These are phyloP conservation scores for Caenorhabditis wallacei DNA, from an alignment of 2,888 invertebrate genomes.

Conservation along the genomic window DNA sequence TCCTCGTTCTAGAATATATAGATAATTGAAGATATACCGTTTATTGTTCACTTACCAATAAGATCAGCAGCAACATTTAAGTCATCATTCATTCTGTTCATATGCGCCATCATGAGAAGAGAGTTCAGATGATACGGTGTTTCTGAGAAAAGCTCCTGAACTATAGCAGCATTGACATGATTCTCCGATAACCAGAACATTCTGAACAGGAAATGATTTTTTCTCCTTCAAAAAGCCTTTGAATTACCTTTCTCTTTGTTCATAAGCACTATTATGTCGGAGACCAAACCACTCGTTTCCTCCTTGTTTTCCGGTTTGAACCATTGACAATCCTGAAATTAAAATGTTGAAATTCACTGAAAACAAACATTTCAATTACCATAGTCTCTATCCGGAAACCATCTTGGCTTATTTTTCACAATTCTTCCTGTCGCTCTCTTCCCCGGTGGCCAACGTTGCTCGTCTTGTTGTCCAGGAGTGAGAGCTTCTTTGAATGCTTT, in stretches of 20 bases:
- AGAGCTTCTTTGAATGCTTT: conserved; percentile 68
- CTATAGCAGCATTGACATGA: conserved; percentile 34
- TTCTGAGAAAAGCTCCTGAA: conserved; percentile 55
- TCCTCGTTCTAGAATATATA: conserved; percentile 50
- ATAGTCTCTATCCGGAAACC: conserved; percentile 69
- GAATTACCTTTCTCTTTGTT: conserved; percentile 54
- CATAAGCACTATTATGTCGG: conserved; percentile 62
- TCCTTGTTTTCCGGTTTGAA: conserved; percentile 37
- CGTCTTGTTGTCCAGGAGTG: conserved; percentile 15
- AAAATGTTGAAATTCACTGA: not conserved
- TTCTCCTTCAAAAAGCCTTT: not conserved
- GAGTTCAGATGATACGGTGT: conserved; percentile 77
- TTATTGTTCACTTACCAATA: conserved; percentile 67
- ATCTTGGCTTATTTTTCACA: conserved; percentile 69
- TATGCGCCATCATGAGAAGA: conserved; percentile 75
- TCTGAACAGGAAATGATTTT: conserved; percentile 11
- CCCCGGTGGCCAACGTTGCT: conserved; percentile 37
- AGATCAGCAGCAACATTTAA: conserved; percentile 71
- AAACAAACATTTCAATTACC: conserved; percentile 22
- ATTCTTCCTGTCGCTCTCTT: conserved; percentile 64
- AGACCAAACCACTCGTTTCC: conserved; percentile 64
- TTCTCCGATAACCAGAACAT: conserved; percentile 63
- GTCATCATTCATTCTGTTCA: conserved; percentile 76
- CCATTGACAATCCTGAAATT: conserved; percentile 71
- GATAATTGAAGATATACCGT: not conserved